A percentile compares a stretch with the other conserved stretches of the same genome.
phyloP scores from a whole-genome alignment of 1,140 invertebrate species.

The Armadillidium nasatum region DNA sequence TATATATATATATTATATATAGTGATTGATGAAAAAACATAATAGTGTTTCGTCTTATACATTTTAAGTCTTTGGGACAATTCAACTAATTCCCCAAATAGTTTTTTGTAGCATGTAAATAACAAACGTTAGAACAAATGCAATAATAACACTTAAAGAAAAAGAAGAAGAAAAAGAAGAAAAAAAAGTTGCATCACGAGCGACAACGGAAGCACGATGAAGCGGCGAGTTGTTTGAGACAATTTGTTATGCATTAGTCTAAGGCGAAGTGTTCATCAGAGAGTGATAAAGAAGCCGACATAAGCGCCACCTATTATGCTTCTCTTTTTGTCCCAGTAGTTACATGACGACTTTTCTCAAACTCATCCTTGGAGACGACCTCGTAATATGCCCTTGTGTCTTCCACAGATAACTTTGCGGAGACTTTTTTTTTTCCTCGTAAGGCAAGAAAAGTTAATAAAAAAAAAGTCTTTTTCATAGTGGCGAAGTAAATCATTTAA shows the following conservation, averaged over 20 bases:
- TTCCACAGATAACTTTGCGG: neutral
- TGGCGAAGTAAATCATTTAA: neutral
- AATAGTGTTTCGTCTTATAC: too few relatives aligned
- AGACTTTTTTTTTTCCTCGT: neutral
- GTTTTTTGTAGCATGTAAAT: neutral
- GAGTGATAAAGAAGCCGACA: neutral
- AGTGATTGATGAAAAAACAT: too few relatives aligned
- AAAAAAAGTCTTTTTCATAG: neutral
- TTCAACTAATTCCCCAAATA: neutral
- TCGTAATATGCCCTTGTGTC: neutral
- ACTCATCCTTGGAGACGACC: neutral
- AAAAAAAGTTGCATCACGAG: neutral
- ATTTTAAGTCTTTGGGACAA: too few relatives aligned
- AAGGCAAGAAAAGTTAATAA: neutral
- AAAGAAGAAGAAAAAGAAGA: neutral
- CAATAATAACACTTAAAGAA: neutral
- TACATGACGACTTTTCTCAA: neutral
- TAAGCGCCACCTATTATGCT: neutral
- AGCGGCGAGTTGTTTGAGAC: neutral
- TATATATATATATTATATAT: too few relatives aligned
- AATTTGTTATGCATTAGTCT: slow-evolving; percentile 7
- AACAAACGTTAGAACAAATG: neutral
- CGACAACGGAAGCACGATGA: too few relatives aligned
- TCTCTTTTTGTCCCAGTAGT: neutral
- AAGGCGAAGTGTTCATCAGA: neutral